phyloP scores from a whole-genome alignment of 2,797 vertebrate genomes.

The Enteromius argenteus region DNA sequence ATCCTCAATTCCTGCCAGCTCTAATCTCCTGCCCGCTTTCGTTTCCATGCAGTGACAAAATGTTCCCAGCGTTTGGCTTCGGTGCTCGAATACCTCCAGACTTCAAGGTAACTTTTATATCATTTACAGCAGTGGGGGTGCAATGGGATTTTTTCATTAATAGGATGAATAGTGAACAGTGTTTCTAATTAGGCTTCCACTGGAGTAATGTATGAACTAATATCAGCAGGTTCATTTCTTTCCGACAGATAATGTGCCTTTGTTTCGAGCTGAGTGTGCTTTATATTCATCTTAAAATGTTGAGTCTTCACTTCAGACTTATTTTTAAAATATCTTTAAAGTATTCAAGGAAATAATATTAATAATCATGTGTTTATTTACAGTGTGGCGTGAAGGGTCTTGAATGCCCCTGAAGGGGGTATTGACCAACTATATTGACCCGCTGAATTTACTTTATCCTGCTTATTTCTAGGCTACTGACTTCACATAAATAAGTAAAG shows the following conservation, averaged over 20 bases:
- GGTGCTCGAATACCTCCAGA: constrained; percentile 86
- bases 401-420: neutral
- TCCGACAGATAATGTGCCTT: constrained; percentile 14
- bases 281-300: neutral
- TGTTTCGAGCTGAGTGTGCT: neutral
- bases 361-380: neutral
- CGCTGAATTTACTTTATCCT: neutral
- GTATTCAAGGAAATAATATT: neutral
- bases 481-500: constrained; percentile 3
- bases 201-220: constrained; percentile 18
- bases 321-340: neutral
- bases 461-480: neutral
- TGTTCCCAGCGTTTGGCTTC: constrained; percentile 89
- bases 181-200: neutral
- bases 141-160: constrained; percentile 6
- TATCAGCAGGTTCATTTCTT: neutral
- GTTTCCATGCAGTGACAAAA: constrained; percentile 82
- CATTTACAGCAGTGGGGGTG: neutral
- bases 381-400: neutral
- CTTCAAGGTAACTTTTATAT: constrained; percentile 79
- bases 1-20: constrained; percentile 23
- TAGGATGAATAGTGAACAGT: neutral
- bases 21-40: constrained; percentile 38
- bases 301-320: neutral
- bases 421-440: neutral